Percentiles rank a stretch among this genome's conserved stretches.
Evolutionary conservation across 2,797 vertebrate species (phyloP).

Genomic region (Typhlichthys eigenmanni): DNA sequence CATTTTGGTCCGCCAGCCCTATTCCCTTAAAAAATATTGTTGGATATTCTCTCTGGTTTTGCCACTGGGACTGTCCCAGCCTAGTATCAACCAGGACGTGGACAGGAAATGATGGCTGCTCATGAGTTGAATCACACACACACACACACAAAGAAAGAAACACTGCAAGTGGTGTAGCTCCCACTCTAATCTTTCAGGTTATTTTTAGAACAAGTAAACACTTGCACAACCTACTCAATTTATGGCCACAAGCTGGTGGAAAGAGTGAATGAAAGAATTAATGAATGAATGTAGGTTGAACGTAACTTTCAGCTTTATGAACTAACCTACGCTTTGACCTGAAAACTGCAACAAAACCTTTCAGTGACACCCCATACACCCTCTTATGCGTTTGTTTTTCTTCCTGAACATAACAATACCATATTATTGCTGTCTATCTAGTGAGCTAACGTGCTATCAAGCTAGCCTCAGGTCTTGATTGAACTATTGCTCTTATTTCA

Average conservation of each 20-base stretch:
- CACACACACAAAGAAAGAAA: constrained; percentile 31
- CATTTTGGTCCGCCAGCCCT: background rate
- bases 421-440: too few species aligned
- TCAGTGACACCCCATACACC: constrained; percentile 5
- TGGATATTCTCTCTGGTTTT: constrained; percentile 12
- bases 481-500: constrained; percentile 9
- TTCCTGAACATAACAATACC: too few species aligned
- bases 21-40: too few species aligned
- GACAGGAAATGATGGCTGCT: constrained; percentile 47
- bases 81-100: constrained; percentile 31
- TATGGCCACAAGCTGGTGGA: constrained; percentile 53
- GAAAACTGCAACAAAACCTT: constrained; percentile 40
- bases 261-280: constrained; percentile 51
- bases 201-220: constrained; percentile 66
- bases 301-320: constrained; percentile 32
- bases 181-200: constrained; percentile 59
- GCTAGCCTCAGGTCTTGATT: too few species aligned
- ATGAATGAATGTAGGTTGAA: constrained; percentile 55
- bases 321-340: constrained; percentile 47
- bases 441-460: too few species aligned
- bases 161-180: constrained; percentile 33
- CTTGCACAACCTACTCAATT: constrained; percentile 51
- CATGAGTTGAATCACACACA: constrained; percentile 49
- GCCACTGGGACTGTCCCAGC: constrained; percentile 56
- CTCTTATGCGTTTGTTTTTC: constrained; percentile 29